A percentile compares a stretch with the other conserved stretches of the same genome.
Evolutionary conservation across 2,888 invertebrate species (phyloP).

Genomic region (Phaedon cochleariae): DNA sequence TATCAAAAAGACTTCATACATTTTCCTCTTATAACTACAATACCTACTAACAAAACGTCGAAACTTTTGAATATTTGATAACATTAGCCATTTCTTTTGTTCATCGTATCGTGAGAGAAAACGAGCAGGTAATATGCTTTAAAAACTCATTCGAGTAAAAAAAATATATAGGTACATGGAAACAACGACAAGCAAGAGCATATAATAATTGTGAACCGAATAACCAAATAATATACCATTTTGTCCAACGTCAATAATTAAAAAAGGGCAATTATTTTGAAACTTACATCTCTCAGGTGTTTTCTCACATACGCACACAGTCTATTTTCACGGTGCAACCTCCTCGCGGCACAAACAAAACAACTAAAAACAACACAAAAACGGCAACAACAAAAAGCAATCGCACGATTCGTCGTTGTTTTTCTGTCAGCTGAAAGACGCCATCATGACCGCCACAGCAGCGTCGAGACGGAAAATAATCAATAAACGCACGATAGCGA

Average conservation of each 20-base stretch:
- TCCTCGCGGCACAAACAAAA: conserved; percentile 36
- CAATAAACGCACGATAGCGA: conserved; percentile 62
- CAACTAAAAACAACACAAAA: conserved; percentile 49
- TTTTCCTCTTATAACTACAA: not conserved
- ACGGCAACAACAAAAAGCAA: conserved; percentile 49
- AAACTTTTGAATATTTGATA: conserved; percentile 35
- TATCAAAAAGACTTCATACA: too few relatives aligned
- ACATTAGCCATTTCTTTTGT: conserved; percentile 15
- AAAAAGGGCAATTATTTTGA: too few relatives aligned
- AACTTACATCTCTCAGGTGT: conserved; percentile 11
- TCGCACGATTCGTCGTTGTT: conserved; percentile 50
- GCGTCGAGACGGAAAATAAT: conserved; percentile 63
- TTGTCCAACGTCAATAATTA: too few relatives aligned
- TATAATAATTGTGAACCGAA: too few relatives aligned
- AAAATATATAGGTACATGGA: too few relatives aligned
- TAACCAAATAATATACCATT: too few relatives aligned
- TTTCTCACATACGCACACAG: not conserved
- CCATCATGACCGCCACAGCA: conserved; percentile 54
- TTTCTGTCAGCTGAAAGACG: conserved; percentile 62
- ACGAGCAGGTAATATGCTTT: too few relatives aligned
- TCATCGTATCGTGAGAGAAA: not conserved
- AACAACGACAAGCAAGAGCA: too few relatives aligned
- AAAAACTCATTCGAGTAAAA: too few relatives aligned
- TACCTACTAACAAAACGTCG: conserved; percentile 1
- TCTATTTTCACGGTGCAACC: conserved; percentile 14